A percentile compares a stretch with the other conserved stretches of the same genome.
Conservation (phyloP, 2,113 vertebrate species). For the Macroglossus sobrinus region DNA sequence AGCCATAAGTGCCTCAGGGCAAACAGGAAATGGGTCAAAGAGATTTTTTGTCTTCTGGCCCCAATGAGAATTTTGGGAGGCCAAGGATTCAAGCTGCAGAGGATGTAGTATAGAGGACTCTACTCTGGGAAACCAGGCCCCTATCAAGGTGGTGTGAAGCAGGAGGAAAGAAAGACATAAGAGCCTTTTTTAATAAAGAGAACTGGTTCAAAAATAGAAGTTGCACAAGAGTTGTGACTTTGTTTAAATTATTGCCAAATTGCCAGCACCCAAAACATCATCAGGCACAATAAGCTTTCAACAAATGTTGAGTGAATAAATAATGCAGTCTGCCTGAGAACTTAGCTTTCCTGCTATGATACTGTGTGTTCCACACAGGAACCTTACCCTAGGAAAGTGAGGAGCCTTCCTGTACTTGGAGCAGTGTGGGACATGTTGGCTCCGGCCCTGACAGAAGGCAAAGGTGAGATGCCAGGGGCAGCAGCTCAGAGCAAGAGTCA, state of each 20-base stretch:
- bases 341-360: background rate
- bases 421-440: background rate
- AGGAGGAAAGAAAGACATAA: background rate
- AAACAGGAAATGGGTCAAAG: background rate
- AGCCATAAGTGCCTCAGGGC: too few relatives aligned
- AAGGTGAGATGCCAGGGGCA: background rate
- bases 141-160: background rate
- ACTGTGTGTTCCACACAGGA: background rate
- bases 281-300: background rate
- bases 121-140: background rate
- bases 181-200: background rate
- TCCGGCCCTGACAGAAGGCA: background rate
- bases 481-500: background rate
- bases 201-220: background rate
- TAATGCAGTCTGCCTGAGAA: background rate
- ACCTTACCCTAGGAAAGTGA: background rate
- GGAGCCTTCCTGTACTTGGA: background rate
- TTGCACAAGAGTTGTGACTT: background rate
- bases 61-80: background rate
- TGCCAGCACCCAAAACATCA: background rate
- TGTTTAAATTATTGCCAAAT: background rate
- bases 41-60: background rate
- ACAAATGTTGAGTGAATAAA: background rate
- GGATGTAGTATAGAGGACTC: background rate
- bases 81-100: background rate